These are phyloP conservation scores for Pteria penguin DNA, from an alignment of 2,888 invertebrate genomes.

Conservation along the genomic window DNA sequence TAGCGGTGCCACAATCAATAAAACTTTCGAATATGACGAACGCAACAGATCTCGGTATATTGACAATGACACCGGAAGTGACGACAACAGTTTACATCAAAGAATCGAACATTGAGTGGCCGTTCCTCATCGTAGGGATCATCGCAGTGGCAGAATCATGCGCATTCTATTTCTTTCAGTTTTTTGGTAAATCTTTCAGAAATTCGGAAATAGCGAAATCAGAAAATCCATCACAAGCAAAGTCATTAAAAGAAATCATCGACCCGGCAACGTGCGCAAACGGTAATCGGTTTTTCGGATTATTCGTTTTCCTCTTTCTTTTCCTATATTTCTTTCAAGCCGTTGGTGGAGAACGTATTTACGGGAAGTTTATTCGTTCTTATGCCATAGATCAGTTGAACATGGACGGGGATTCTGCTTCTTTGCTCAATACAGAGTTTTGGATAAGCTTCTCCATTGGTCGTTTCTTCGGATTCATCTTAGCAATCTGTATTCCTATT, in stretches of 20 bases:
- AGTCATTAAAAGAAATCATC: slow-evolving; percentile 41
- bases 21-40: neutral
- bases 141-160: slow-evolving; percentile 44
- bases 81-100: slow-evolving; percentile 32
- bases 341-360: slow-evolving; percentile 63
- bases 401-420: slow-evolving; percentile 56
- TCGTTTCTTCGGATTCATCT: slow-evolving; percentile 55
- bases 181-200: slow-evolving; percentile 9
- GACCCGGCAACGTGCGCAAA: slow-evolving; percentile 57
- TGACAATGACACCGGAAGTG: neutral
- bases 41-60: neutral
- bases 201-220: neutral
- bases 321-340: slow-evolving; percentile 62
- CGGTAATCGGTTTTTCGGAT: slow-evolving; percentile 56
- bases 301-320: slow-evolving; percentile 50
- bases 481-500: slow-evolving; percentile 57
- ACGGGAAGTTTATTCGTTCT: slow-evolving; percentile 64
- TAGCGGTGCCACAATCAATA: slow-evolving; percentile 45
- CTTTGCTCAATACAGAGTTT: slow-evolving; percentile 61
- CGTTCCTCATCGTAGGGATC: slow-evolving; percentile 55
- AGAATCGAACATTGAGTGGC: slow-evolving; percentile 59
- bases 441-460: slow-evolving; percentile 66
- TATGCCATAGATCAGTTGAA: slow-evolving; percentile 62
- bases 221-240: neutral
- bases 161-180: slow-evolving; percentile 54